Base-by-base conservation (phyloP, 2,888 invertebrate genomes). In the Caenorhabditis zanzibari region DNA sequence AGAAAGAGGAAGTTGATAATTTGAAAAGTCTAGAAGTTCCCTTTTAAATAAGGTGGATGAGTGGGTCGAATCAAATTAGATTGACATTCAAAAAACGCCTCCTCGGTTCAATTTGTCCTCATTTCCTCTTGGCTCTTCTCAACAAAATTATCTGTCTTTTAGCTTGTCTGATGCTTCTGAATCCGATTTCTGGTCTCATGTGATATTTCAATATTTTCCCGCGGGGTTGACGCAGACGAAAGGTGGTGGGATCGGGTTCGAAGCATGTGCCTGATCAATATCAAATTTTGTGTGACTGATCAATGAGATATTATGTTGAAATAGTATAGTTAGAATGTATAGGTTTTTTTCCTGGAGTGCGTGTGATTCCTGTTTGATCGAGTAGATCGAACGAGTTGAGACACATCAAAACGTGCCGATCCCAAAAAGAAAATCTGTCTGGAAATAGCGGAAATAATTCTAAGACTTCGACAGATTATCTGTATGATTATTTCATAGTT, bases 11-110 rank as follows among this genome's bases (percentile, higher is more conserved):
- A 56, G 12, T 22, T 22, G 49, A 52, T 49, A 14, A 54, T 54
- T 24, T 22, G 22, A 52, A 38, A 32, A 10, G 10, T 41, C 19
- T 54, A 19, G 35, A 63, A 63, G 52, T 63, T 63, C 41, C 10
- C 61, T 24, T n/a, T 54, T 54, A 68, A 68, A 68, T 54, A 38
- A 32, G 22, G n/a, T 0, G 16, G 32, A 35, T 49, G 61, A 52
- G 72, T 73, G 61, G 59, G 72, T 54, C 24, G 54, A 49, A 24
- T 28, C 4, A n/a, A 66, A 74, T 74, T 63, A 54, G 26, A 64
- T 74, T 74, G 74, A 35, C 74, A 74, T 64, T 64, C 72, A 59
- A 72, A 56, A 68, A 35, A 52, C 54, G 68, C 41, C 54, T 38
- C 54, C 26, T 52, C 35, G 47, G 1, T 35, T 49, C 35, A 61